Percentiles rank a stretch among this genome's conserved stretches.
Evolutionary conservation across 2,113 vertebrate species (phyloP).

Genomic region (Spheniscus mendiculus): DNA sequence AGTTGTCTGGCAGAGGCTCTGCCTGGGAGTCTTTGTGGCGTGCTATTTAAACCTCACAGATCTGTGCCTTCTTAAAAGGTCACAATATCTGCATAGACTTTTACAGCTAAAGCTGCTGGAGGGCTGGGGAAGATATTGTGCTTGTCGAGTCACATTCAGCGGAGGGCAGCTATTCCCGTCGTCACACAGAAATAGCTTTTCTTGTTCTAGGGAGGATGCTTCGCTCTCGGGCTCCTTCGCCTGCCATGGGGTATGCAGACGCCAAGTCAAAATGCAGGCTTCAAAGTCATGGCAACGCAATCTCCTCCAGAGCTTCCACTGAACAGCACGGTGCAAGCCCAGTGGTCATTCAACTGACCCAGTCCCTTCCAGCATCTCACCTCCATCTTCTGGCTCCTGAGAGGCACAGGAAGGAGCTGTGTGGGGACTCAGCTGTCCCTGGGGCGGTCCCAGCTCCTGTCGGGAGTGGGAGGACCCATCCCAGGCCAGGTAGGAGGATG

Average conservation of each 20-base stretch:
- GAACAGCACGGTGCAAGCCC: fast-evolving
- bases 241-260: fast-evolving
- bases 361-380: not conserved
- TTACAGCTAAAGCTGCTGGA: not conserved
- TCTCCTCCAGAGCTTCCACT: not conserved
- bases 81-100: not conserved
- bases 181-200: not conserved
- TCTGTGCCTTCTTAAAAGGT: slow-evolving; percentile 13
- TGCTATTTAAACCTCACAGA: not conserved
- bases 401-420: not conserved
- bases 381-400: not conserved
- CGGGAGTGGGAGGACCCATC: fast-evolving
- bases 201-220: not conserved
- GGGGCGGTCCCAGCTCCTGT: not conserved
- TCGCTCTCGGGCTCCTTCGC: not conserved
- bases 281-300: fast-evolving
- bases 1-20: not conserved
- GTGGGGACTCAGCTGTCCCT: not conserved
- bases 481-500: not conserved
- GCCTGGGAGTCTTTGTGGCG: not conserved
- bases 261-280: not conserved
- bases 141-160: not conserved
- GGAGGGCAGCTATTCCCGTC: not conserved
- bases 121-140: not conserved
- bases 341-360: fast-evolving